phyloP scores from a whole-genome alignment of 2,888 invertebrate species.

The Molorchus minor region DNA sequence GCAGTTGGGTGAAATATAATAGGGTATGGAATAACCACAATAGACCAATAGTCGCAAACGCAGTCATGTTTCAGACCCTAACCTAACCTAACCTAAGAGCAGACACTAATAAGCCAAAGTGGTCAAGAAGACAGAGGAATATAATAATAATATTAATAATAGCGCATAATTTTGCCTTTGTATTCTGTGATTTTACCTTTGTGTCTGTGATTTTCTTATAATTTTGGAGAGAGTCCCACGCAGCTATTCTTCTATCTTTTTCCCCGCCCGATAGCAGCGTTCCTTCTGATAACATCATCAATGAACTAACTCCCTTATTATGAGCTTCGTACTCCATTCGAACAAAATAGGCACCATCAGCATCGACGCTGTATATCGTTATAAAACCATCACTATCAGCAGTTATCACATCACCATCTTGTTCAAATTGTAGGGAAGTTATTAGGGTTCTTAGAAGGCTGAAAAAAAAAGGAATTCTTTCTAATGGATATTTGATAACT shows the following conservation, averaged over 20 bases:
- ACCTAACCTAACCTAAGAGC: too few species aligned
- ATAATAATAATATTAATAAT: too few species aligned
- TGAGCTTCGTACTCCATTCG: slow-evolving; percentile 91
- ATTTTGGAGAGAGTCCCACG: slow-evolving; percentile 91
- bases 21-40: too few species aligned
- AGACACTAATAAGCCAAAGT: too few species aligned
- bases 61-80: too few species aligned
- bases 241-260: slow-evolving; percentile 87
- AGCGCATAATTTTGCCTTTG: too few species aligned
- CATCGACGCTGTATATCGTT: slow-evolving; percentile 86
- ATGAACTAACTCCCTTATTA: slow-evolving; percentile 85
- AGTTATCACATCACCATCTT: slow-evolving; percentile 91
- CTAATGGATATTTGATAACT: too few species aligned
- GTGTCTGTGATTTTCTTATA: slow-evolving; percentile 90
- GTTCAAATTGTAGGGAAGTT: slow-evolving; percentile 88
- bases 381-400: slow-evolving; percentile 93
- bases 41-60: too few species aligned
- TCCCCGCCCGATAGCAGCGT: slow-evolving; percentile 91
- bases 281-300: slow-evolving; percentile 90
- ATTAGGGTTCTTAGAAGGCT: slow-evolving; percentile 83
- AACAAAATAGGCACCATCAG: slow-evolving; percentile 89
- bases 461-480: too few species aligned
- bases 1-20: too few species aligned
- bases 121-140: too few species aligned
- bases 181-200: slow-evolving; percentile 74